Conservation (phyloP, 2,113 vertebrate genomes). For the Austrofundulus limnaeus region DNA sequence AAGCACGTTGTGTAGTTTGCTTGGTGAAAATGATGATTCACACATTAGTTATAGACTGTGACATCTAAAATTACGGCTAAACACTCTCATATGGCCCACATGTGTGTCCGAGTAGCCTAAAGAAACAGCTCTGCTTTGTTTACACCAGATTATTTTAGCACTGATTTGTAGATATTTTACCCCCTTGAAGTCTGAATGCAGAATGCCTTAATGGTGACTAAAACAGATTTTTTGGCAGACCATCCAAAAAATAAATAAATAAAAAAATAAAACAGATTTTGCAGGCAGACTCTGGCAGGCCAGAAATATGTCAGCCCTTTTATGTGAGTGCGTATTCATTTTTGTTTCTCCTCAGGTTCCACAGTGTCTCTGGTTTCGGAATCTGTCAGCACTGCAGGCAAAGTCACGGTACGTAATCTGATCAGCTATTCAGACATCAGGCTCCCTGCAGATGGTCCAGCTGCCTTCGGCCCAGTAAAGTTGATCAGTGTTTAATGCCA, state of each 20-base stretch:
- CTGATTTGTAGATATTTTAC: conserved; percentile 54
- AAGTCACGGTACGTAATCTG: conserved; percentile 62
- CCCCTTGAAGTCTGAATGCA: conserved; percentile 35
- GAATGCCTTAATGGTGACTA: conserved; percentile 11
- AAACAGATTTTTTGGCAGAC: conserved; percentile 12
- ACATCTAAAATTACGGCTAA: conserved; percentile 47
- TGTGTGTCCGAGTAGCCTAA: conserved; percentile 33
- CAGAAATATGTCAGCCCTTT: conserved; percentile 22
- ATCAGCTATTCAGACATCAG: conserved; percentile 14
- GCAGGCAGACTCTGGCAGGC: conserved; percentile 2
- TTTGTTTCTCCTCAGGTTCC: conserved; percentile 53
- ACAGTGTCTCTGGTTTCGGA: conserved; percentile 62
- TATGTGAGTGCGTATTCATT: conserved; percentile 38
- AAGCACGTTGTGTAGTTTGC: conserved; percentile 30
- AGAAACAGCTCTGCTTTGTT: conserved; percentile 36
- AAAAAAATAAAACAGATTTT: conserved; percentile 9
- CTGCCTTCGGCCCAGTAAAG: conserved; percentile 2
- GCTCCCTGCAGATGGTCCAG: conserved; percentile 6
- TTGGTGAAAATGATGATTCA: conserved; percentile 38
- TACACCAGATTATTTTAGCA: conserved; percentile 37
- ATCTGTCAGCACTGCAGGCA: conserved; percentile 31
- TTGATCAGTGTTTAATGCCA: conserved; percentile 13
- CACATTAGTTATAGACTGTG: conserved; percentile 41
- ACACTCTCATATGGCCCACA: conserved; percentile 57
- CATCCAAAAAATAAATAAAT: no score